Percentiles rank a stretch among this genome's conserved stretches.
phyloP scores from a whole-genome alignment of 2,797 vertebrate genomes.

The Poeciliopsis gracilis region DNA sequence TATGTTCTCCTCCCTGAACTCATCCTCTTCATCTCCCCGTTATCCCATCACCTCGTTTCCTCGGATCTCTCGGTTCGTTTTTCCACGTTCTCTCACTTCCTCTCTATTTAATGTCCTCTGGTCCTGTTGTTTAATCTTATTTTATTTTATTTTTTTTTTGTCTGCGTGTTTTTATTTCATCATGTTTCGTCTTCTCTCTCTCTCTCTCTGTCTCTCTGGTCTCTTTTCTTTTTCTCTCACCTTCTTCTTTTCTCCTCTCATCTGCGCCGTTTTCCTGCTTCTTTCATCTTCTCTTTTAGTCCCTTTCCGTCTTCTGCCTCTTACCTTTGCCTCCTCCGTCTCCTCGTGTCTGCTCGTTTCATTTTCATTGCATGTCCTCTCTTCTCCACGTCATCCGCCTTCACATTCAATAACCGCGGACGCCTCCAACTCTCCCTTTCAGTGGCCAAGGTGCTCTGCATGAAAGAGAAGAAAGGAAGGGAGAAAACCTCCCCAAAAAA shows the following conservation, averaged over 20 bases:
- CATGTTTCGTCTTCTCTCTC: background rate
- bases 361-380: conserved; percentile 29
- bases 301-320: conserved; percentile 6
- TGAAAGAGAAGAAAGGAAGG: conserved; percentile 46
- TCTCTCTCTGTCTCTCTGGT: background rate
- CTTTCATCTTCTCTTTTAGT: background rate
- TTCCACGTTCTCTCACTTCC: background rate
- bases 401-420: conserved; percentile 46
- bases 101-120: background rate
- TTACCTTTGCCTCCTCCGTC: conserved; percentile 10
- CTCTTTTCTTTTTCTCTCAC: background rate
- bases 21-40: conserved; percentile 1
- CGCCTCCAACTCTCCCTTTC: conserved; percentile 51
- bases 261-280: background rate
- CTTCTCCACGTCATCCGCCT: conserved; percentile 42
- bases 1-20: background rate
- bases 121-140: background rate
- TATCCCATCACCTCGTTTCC: background rate
- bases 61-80: conserved; percentile 1
- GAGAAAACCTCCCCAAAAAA: background rate
- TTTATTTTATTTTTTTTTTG: too few species aligned
- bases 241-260: background rate
- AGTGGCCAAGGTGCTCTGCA: conserved; percentile 62
- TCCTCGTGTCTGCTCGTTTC: conserved; percentile 33
- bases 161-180: background rate